These are phyloP conservation scores for Hyppa rectilinea DNA, from an alignment of 2,888 invertebrate species.

Conservation along the genomic window DNA sequence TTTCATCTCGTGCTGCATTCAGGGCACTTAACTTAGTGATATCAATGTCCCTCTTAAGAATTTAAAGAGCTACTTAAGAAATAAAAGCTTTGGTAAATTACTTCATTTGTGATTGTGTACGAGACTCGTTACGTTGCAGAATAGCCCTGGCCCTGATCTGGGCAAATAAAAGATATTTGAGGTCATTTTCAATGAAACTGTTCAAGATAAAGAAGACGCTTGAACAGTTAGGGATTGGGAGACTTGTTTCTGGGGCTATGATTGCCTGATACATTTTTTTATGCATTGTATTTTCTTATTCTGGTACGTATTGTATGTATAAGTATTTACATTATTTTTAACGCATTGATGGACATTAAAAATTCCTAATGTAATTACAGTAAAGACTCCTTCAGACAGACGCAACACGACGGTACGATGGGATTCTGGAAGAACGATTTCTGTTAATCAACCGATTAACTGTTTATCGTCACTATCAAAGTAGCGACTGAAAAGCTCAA, in stretches of 20 bases:
- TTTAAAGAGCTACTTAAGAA: slow-evolving; percentile 61
- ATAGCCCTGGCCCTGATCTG: slow-evolving; percentile 29
- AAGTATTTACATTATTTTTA: not conserved
- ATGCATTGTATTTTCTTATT: not conserved
- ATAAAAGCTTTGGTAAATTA: slow-evolving; percentile 56
- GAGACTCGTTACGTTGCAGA: slow-evolving; percentile 39
- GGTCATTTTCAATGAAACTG: slow-evolving; percentile 44
- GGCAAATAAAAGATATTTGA: slow-evolving; percentile 44
- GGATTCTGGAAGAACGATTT: too few relatives aligned
- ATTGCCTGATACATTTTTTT: slow-evolving; percentile 18
- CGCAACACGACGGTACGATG: too few relatives aligned
- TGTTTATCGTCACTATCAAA: too few relatives aligned
- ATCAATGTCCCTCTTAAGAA: slow-evolving; percentile 53
- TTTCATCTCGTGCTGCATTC: slow-evolving; percentile 48
- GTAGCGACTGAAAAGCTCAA: too few relatives aligned
- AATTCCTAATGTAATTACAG: too few relatives aligned
- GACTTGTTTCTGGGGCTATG: slow-evolving; percentile 17
- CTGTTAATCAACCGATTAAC: too few relatives aligned
- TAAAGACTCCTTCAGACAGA: too few relatives aligned
- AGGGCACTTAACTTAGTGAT: slow-evolving; percentile 59
- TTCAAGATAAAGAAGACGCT: slow-evolving; percentile 50
- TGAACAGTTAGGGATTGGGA: slow-evolving; percentile 12
- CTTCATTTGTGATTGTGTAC: slow-evolving; percentile 60
- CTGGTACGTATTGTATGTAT: not conserved
- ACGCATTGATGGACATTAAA: too few relatives aligned